phyloP scores from a whole-genome alignment of 2,113 vertebrate genomes.

The Oreotrochilus melanogaster region DNA sequence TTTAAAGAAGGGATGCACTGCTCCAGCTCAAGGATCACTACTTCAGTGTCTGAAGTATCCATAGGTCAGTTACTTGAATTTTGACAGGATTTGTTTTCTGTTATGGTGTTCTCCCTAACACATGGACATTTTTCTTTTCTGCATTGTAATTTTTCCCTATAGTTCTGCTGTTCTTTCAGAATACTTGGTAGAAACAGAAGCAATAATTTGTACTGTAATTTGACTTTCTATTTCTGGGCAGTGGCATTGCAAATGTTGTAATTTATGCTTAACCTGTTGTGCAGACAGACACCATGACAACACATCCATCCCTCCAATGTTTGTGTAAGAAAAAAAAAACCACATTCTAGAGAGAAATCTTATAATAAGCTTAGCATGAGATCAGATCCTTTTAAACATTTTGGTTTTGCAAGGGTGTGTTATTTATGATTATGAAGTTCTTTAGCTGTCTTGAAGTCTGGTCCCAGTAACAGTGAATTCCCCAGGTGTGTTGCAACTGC shows the following conservation, averaged over 20 bases:
- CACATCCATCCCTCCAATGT: fast-evolving
- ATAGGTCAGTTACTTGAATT: not conserved
- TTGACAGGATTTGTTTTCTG: not conserved
- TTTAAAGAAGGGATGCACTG: not conserved
- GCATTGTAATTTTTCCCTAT: not conserved
- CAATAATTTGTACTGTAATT: not conserved
- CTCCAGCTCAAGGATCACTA: not conserved
- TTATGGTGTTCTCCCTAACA: not conserved
- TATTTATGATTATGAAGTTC: not conserved
- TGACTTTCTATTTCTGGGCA: not conserved
- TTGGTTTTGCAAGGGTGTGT: not conserved
- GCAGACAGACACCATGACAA: not conserved
- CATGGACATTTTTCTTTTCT: not conserved
- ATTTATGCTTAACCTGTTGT: not conserved
- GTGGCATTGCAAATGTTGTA: not conserved
- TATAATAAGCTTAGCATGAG: not conserved
- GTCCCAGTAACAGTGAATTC: not conserved
- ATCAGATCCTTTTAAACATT: not conserved
- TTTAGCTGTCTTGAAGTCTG: not conserved
- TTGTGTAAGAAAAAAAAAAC: not conserved
- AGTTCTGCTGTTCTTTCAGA: not conserved
- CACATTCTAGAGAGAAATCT: not conserved
- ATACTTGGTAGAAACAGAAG: not conserved
- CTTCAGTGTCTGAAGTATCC: not conserved
- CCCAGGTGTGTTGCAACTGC: not conserved